phyloP scores from a whole-genome alignment of 2,113 vertebrate genomes.

The Laticauda colubrina region DNA sequence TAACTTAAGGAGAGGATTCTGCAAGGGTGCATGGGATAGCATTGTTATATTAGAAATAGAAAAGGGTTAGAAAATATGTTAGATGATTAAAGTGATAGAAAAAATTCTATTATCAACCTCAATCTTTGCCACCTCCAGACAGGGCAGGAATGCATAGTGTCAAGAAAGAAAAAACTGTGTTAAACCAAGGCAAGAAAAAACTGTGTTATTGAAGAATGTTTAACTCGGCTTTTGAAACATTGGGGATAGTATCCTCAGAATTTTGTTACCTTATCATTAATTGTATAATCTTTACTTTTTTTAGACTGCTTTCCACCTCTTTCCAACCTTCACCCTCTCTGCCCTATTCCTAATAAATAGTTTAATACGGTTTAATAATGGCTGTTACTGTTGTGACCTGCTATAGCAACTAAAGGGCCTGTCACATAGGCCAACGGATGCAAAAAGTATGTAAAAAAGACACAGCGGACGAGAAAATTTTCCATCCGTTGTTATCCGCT shows the following conservation, averaged over 20 bases:
- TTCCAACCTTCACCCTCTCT: background rate
- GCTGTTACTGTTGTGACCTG: constrained; percentile 12
- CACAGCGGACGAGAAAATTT: too few species aligned
- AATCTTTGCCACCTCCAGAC: background rate
- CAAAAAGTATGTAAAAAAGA: too few species aligned
- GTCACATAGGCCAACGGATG: too few species aligned
- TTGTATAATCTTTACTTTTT: background rate
- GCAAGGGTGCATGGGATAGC: too few species aligned
- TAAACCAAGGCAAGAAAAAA: background rate
- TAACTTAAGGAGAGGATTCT: too few species aligned
- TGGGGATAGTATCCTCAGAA: background rate
- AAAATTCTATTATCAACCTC: background rate
- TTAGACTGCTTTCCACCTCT: background rate
- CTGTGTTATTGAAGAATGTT: background rate
- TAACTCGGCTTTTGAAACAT: background rate
- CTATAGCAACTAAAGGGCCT: constrained; percentile 24
- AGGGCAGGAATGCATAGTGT: background rate
- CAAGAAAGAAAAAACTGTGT: too few species aligned
- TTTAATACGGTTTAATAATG: constrained; percentile 19
- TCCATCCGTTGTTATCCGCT: too few species aligned
- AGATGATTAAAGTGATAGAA: too few species aligned
- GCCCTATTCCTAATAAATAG: constrained; percentile 10
- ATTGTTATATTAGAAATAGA: too few species aligned
- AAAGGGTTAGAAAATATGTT: too few species aligned
- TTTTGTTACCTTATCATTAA: background rate